Evolutionary conservation across 1,140 invertebrate genomes (phyloP).

Genomic region (Sarcophaga peregrina): DNA sequence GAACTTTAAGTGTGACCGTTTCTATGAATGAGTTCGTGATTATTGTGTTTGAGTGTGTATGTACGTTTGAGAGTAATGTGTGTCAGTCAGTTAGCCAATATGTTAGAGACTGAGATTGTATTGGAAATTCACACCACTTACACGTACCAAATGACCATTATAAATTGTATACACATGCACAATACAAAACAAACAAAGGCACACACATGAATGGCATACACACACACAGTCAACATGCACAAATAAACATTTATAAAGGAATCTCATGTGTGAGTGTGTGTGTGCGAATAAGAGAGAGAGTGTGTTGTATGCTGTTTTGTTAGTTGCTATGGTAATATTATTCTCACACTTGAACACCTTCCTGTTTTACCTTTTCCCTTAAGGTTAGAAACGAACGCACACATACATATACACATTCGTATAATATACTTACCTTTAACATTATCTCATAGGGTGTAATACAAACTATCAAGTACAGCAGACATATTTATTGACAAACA

Average conservation of each 20-base stretch:
- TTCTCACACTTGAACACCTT: constrained; percentile 1
- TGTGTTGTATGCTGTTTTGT: not conserved
- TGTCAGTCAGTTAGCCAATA: not conserved
- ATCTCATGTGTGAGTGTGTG: not conserved
- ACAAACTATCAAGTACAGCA: not conserved
- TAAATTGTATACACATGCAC: too few species aligned
- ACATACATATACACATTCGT: not conserved
- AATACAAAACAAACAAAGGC: not conserved
- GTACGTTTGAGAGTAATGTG: not conserved
- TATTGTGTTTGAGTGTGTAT: not conserved
- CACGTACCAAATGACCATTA: constrained; percentile 1
- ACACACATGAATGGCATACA: too few species aligned
- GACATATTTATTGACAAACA: not conserved
- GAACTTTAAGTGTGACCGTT: too few species aligned
- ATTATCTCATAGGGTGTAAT: not conserved
- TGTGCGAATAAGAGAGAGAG: not conserved
- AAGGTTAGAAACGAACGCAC: not conserved
- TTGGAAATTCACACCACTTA: not conserved
- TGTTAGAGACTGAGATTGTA: constrained; percentile 14
- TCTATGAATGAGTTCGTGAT: too few species aligned
- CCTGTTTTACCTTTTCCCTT: not conserved
- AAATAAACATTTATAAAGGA: not conserved
- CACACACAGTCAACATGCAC: not conserved
- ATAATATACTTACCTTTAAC: not conserved
- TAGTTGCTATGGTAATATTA: constrained; percentile 8